Evolutionary conservation across 1,140 invertebrate species (phyloP), one percentile per base, ranked within the genome.

Genomic region (Eufriesea mexicana): DNA sequence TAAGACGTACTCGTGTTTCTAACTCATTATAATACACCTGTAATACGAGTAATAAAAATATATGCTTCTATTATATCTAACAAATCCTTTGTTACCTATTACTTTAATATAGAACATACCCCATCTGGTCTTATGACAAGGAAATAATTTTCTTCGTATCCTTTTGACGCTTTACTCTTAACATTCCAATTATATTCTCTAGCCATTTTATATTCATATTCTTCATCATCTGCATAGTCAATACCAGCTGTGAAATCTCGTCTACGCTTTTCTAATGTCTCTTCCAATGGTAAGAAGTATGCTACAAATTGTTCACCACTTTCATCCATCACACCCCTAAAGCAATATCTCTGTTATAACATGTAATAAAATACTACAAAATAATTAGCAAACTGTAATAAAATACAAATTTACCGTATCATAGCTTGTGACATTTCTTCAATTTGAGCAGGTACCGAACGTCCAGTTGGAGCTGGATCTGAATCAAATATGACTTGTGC

Each of bases 381-480:
- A 54, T 20, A 79, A 64, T 1, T 54, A 20, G 7, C 2, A 49
- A n/a, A 59, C 18, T 49, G 55, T 54, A 51, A 62, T 5, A 51
- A 82, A 54, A 28, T 51, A 23, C 14, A n/a, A 82, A 87, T 85
- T 89, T 91, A 97, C 96, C 98, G 96, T 94, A 99, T 99, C 98
- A 99, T 99, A 89, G 98, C 99, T 94, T 99, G 98, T 49, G 98
- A 99, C 98, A 99, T 99, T 94, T 99, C 98, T 94, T 99, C 98
- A 89, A 98, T 96, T 91, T 99, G 98, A 59, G 97, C 97, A 57
- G 97, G 96, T 68, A 97, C 95, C 90, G 97, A 96, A 87, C 97
- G 97, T 73, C 97, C 97, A 72, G 96, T 94, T 47, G 97, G 96
- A 61, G 97, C 97, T 54, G 99, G 99, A 95, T 99, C 99, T 10